These are phyloP conservation scores for Phocides pigmalion DNA, from an alignment of 1,140 invertebrate genomes.

Conservation along the genomic window DNA sequence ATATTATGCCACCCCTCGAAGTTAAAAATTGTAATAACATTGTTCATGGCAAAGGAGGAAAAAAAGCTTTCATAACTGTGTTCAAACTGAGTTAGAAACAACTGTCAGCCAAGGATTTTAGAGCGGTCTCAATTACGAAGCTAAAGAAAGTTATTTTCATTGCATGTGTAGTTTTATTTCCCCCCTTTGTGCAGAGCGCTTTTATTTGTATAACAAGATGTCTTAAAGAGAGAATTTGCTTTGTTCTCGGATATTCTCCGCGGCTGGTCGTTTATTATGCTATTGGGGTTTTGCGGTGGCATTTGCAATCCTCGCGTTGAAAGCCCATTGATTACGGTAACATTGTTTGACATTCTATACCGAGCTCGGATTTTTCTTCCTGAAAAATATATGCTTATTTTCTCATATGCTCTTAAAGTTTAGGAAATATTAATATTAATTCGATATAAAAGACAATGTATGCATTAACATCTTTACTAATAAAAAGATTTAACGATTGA, in stretches of 20 bases:
- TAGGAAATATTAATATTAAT: neutral
- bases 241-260: constrained; percentile 18
- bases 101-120: constrained; percentile 60
- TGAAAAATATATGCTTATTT: neutral
- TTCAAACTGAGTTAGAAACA: constrained; percentile 59
- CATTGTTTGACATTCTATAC: constrained; percentile 19
- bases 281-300: constrained; percentile 24
- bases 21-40: constrained; percentile 53
- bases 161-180: constrained; percentile 47
- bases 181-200: constrained; percentile 34
- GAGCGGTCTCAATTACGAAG: constrained; percentile 57
- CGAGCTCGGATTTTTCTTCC: constrained; percentile 2
- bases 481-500: too few species aligned
- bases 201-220: constrained; percentile 39
- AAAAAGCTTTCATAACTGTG: constrained; percentile 53
- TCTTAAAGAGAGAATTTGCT: constrained; percentile 26
- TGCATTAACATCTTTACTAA: too few species aligned
- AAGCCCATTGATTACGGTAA: constrained; percentile 28
- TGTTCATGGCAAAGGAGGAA: constrained; percentile 46
- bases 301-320: constrained; percentile 13
- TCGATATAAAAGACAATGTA: neutral
- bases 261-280: constrained; percentile 24
- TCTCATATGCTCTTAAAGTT: too few species aligned
- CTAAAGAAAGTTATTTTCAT: constrained; percentile 54
- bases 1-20: constrained; percentile 2